Evolutionary conservation across 2,113 vertebrate species (phyloP).

Genomic region (Sphyrna mokarran): DNA sequence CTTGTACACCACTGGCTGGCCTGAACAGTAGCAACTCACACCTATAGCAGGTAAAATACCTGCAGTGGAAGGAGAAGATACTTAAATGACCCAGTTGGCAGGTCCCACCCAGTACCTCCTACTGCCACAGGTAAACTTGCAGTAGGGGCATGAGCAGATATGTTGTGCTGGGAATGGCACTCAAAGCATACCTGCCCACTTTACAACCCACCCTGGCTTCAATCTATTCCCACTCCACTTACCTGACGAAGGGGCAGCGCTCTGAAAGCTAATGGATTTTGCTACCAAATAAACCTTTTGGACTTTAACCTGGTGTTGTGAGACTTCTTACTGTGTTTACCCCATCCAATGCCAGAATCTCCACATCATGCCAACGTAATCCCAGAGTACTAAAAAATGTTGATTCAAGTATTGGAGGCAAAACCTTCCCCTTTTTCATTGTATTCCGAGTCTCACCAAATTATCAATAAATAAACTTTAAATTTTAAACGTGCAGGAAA

Average conservation of each 20-base stretch:
- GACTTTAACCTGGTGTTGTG: no score
- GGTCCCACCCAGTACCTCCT: neutral
- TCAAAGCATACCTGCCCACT: neutral
- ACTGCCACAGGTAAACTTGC: neutral
- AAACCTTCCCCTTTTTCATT: neutral
- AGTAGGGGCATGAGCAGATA: neutral
- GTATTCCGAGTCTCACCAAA: no score
- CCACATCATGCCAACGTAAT: neutral
- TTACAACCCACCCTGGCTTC: neutral
- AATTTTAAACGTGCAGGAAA: neutral
- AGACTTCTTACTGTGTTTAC: no score
- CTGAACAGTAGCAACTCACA: neutral
- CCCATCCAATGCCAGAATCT: no score
- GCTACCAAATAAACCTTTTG: no score
- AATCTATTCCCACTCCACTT: neutral
- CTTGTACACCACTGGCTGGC: neutral
- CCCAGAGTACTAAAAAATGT: neutral
- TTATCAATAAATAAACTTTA: no score
- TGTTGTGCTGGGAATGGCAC: neutral
- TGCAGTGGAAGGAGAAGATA: neutral
- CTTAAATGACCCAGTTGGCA: neutral
- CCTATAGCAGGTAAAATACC: neutral
- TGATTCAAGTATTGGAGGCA: neutral
- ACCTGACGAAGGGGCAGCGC: no score
- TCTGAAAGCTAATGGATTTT: no score